Percentiles rank a stretch among this genome's conserved stretches.
These are phyloP conservation scores for Litocranius walleri DNA, from an alignment of 2,113 vertebrate genomes.

Conservation along the genomic window DNA sequence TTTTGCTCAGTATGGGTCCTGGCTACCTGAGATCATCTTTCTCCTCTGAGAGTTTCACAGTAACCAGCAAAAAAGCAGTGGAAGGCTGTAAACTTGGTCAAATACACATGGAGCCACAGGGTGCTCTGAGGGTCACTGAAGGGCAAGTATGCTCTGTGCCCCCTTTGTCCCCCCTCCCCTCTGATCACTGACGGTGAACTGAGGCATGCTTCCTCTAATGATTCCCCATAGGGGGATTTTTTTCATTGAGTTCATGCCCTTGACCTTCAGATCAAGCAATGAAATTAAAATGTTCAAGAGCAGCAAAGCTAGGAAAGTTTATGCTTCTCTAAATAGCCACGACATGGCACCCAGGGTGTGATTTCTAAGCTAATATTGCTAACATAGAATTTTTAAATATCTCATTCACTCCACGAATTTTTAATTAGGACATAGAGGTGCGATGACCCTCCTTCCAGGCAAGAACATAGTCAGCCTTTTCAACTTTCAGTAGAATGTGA, in stretches of 20 bases:
- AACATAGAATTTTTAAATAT: conserved; percentile 34
- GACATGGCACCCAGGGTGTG: background rate
- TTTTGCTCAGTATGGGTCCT: conserved; percentile 45
- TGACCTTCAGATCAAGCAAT: conserved; percentile 65
- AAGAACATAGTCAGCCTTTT: background rate
- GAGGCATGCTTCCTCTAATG: conserved; percentile 61
- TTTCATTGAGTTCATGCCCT: conserved; percentile 49
- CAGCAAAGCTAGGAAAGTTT: conserved; percentile 25
- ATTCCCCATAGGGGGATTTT: conserved; percentile 39
- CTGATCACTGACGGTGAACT: conserved; percentile 47
- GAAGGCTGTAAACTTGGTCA: conserved; percentile 57
- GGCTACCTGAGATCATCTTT: conserved; percentile 64
- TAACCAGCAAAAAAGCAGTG: conserved; percentile 34
- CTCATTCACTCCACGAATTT: conserved; percentile 29
- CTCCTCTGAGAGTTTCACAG: conserved; percentile 20
- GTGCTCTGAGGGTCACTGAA: conserved; percentile 63
- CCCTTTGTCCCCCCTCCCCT: conserved; percentile 45
- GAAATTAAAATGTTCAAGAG: conserved; percentile 51
- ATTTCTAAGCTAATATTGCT: conserved; percentile 45
- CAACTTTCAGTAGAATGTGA: background rate
- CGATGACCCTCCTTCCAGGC: background rate
- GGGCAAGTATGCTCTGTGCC: conserved; percentile 62
- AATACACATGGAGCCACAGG: conserved; percentile 50
- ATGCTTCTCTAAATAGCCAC: conserved; percentile 25
- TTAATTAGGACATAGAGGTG: conserved; percentile 51